Percentiles rank a stretch among this genome's conserved stretches.
phyloP scores from a whole-genome alignment of 2,888 invertebrate genomes.

The Hyposoter didymator region DNA sequence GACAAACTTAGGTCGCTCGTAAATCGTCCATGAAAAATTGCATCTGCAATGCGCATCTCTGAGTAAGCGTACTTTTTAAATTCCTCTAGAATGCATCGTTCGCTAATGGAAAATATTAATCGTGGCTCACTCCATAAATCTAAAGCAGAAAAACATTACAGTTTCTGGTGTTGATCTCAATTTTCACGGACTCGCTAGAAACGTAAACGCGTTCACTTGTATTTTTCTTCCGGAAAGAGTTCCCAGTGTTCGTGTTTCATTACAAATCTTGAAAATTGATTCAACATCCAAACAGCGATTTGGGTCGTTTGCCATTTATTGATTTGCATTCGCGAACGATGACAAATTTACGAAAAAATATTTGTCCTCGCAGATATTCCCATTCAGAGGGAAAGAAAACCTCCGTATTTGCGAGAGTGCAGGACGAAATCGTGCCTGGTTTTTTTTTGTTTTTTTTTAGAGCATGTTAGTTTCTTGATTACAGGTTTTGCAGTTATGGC shows the following conservation, averaged over 20 bases:
- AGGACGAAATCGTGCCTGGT: neutral
- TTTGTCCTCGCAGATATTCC: neutral
- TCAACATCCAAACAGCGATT: neutral
- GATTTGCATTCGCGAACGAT: neutral
- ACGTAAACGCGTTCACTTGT: neutral
- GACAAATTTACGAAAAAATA: neutral
- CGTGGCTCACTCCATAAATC: neutral
- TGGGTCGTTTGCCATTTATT: neutral
- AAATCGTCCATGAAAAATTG: slow-evolving; percentile 10
- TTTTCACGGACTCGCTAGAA: neutral
- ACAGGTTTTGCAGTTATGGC: neutral
- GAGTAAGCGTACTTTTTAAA: neutral
- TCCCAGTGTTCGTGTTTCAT: neutral
- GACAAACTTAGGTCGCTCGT: slow-evolving; percentile 3
- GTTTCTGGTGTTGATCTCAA: neutral
- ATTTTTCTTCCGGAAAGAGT: neutral
- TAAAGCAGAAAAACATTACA: neutral
- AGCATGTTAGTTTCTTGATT: neutral
- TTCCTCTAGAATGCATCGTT: neutral
- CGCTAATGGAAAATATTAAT: slow-evolving; percentile 21
- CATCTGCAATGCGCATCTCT: slow-evolving; percentile 13
- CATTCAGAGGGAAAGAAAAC: neutral
- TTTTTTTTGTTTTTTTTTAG: neutral
- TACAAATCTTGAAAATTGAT: neutral
- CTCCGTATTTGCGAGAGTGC: neutral